Conservation (phyloP, 2,113 vertebrate species). For the Strigops habroptila region DNA sequence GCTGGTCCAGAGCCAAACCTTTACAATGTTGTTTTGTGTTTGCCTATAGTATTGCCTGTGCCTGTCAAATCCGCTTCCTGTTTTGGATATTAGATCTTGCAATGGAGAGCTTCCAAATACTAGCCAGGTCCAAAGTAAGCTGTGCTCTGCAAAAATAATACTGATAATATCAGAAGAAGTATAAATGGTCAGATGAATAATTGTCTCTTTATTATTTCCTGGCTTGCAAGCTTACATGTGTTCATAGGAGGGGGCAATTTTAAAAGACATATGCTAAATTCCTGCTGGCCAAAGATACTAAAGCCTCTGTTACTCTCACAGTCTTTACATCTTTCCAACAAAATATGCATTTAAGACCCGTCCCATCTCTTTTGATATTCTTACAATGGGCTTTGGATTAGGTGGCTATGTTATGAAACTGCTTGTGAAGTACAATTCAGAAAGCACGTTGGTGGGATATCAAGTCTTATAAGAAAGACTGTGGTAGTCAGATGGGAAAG, state of each 20-base stretch:
- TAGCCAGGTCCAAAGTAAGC: conserved; percentile 35
- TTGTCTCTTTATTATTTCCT: conserved; percentile 55
- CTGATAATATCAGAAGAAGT: conserved; percentile 23
- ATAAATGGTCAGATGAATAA: conserved; percentile 44
- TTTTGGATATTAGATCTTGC: conserved; percentile 14
- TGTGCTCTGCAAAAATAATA: background rate
- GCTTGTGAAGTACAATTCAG: background rate
- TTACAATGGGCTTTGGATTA: background rate
- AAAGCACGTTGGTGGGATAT: background rate
- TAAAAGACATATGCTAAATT: background rate
- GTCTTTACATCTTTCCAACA: background rate
- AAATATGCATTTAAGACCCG: background rate
- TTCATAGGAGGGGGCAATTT: background rate
- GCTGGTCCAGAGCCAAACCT: conserved; percentile 16
- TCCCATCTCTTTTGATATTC: background rate
- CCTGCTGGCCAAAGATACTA: background rate
- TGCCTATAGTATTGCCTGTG: background rate
- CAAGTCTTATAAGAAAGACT: background rate
- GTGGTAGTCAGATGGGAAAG: background rate
- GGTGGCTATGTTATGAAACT: background rate
- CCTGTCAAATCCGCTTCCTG: conserved; percentile 58
- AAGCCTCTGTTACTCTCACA: background rate
- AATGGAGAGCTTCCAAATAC: conserved; percentile 23
- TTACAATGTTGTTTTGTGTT: background rate
- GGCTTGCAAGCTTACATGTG: background rate